Evolutionary conservation across 2,888 invertebrate genomes (phyloP).

Genomic region (Catonia carolina): DNA sequence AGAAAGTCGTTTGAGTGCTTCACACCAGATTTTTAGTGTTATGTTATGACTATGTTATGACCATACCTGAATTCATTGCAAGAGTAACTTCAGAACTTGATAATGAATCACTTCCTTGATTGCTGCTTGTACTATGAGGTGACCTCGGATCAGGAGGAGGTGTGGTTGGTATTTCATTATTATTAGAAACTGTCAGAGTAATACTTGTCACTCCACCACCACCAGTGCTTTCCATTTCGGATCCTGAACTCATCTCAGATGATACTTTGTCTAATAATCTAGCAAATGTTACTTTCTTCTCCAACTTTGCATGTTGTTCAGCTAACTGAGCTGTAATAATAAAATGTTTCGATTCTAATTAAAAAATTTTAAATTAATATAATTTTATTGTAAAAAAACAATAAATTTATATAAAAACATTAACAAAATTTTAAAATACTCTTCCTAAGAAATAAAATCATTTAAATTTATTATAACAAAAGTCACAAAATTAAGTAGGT

Average conservation of each 20-base stretch:
- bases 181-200: slow-evolving; percentile 13
- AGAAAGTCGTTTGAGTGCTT: too few relatives aligned
- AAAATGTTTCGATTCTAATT: not conserved
- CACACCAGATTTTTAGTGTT: too few relatives aligned
- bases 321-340: not conserved
- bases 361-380: not conserved
- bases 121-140: slow-evolving; percentile 58
- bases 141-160: slow-evolving; percentile 42
- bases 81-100: slow-evolving; percentile 43
- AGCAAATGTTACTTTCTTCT: slow-evolving; percentile 73
- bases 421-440: too few relatives aligned
- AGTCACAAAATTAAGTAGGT: too few relatives aligned
- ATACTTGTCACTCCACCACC: not conserved
- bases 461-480: too few relatives aligned
- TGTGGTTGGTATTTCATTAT: slow-evolving; percentile 16
- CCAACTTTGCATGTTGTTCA: slow-evolving; percentile 47
- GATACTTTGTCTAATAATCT: slow-evolving; percentile 65
- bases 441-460: too few relatives aligned
- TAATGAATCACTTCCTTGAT: slow-evolving; percentile 70
- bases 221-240: slow-evolving; percentile 53
- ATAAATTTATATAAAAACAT: not conserved
- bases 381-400: too few relatives aligned
- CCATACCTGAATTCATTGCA: slow-evolving; percentile 29
- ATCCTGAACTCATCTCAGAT: slow-evolving; percentile 68
- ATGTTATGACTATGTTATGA: too few relatives aligned